Evolutionary conservation across 1,140 invertebrate genomes (phyloP).

Genomic region (Muscidifurax raptorellus): DNA sequence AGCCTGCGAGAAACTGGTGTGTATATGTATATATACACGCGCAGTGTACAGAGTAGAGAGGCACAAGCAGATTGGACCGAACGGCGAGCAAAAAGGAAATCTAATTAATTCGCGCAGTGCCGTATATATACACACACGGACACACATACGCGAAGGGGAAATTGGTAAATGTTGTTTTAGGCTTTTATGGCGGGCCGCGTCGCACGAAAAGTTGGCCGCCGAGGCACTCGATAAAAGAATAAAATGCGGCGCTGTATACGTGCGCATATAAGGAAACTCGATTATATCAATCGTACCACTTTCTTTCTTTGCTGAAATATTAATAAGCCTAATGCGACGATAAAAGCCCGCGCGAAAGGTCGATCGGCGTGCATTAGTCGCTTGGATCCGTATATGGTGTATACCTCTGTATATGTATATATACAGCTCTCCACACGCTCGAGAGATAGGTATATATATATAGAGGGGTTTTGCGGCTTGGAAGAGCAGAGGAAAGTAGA

Average conservation of each 20-base stretch:
- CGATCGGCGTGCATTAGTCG: neutral
- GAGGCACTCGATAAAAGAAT: neutral
- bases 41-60: neutral
- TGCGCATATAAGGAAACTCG: neutral
- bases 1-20: neutral
- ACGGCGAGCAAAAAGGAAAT: slow-evolving; percentile 58
- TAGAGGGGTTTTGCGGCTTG: neutral
- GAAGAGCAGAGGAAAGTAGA: slow-evolving; percentile 36
- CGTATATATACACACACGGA: neutral
- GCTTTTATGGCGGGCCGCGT: slow-evolving; percentile 59
- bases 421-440: too few species aligned
- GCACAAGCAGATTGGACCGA: slow-evolving; percentile 16
- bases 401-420: neutral
- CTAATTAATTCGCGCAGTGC: slow-evolving; percentile 56
- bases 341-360: neutral
- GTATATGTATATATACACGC: too few species aligned
- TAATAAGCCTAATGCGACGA: neutral
- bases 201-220: slow-evolving; percentile 32
- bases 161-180: slow-evolving; percentile 64
- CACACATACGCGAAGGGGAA: slow-evolving; percentile 17
- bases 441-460: too few species aligned
- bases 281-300: too few species aligned
- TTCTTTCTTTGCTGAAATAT: neutral
- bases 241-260: neutral
- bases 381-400: neutral